phyloP scores from a whole-genome alignment of 2,888 invertebrate species.

The Saturnia pavonia region DNA sequence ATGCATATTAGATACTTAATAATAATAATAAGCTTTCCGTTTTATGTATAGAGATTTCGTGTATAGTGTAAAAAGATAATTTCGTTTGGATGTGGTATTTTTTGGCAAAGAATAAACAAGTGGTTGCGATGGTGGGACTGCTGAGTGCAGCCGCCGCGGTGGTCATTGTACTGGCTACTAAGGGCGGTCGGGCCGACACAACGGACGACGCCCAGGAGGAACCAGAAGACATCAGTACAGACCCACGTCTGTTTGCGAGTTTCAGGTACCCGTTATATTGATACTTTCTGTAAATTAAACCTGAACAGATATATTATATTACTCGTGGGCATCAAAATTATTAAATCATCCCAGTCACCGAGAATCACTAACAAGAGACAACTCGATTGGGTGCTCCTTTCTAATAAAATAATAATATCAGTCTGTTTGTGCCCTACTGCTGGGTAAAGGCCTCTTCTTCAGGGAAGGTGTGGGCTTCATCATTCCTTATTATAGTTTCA shows the following conservation, averaged over 20 bases:
- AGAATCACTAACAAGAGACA: neutral
- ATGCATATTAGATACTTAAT: neutral
- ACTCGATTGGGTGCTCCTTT: neutral
- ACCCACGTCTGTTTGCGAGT: constrained; percentile 62
- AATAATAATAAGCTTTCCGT: neutral
- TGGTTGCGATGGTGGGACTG: constrained; percentile 70
- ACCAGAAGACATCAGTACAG: constrained; percentile 64
- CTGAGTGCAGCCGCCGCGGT: constrained; percentile 61
- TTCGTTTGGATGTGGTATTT: constrained; percentile 70
- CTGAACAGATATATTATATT: neutral
- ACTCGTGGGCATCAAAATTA: neutral
- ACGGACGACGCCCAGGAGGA: constrained; percentile 48
- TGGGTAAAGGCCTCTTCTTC: too few relatives aligned
- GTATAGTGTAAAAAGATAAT: constrained; percentile 18
- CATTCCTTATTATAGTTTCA: neutral
- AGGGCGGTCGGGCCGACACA: constrained; percentile 42
- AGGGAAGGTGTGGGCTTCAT: too few relatives aligned
- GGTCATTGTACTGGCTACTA: constrained; percentile 60
- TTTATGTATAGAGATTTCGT: neutral
- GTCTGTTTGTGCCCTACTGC: too few relatives aligned
- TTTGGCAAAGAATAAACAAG: constrained; percentile 70
- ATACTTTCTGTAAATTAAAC: neutral
- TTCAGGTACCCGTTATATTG: constrained; percentile 51
- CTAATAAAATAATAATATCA: too few relatives aligned
- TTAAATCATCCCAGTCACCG: neutral